phyloP scores from a whole-genome alignment of 2,113 vertebrate genomes.

The Saccopteryx bilineata region DNA sequence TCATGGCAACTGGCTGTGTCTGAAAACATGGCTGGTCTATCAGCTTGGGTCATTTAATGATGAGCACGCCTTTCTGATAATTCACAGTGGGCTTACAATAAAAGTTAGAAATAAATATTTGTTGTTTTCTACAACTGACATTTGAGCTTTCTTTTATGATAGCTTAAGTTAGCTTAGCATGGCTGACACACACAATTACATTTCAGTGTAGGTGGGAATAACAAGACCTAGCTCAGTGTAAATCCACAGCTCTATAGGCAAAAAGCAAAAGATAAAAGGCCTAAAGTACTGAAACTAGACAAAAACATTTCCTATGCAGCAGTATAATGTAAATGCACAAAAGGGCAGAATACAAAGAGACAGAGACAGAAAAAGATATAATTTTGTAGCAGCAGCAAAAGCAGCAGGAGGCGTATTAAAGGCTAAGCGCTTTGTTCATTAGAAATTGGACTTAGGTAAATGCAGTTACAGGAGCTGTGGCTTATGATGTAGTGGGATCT shows the following conservation, averaged over 20 bases:
- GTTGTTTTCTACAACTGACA: constrained; percentile 11
- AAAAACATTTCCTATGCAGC: constrained; percentile 55
- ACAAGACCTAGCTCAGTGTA: not conserved
- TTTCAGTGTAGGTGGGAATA: constrained; percentile 10
- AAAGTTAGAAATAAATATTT: constrained; percentile 42
- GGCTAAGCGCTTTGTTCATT: constrained; percentile 62
- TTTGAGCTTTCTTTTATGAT: not conserved
- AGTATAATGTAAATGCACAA: constrained; percentile 61
- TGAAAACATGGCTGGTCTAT: constrained; percentile 36
- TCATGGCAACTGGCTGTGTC: not conserved
- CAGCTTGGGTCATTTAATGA: not conserved
- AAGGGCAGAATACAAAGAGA: constrained; percentile 54
- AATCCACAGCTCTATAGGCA: constrained; percentile 36
- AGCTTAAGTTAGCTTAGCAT: not conserved
- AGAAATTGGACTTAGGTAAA: constrained; percentile 59
- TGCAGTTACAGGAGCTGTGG: constrained; percentile 38
- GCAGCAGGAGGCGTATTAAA: constrained; percentile 58
- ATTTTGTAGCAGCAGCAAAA: constrained; percentile 68
- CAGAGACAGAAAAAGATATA: constrained; percentile 48
- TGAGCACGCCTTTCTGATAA: not conserved
- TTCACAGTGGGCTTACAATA: not conserved
- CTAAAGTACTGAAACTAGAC: constrained; percentile 37
- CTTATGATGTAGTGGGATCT: constrained; percentile 40
- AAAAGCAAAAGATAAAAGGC: constrained; percentile 58
- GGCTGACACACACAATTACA: not conserved